Base-by-base conservation (phyloP, 2,888 invertebrate species). In the Argyresthia goedartella region DNA sequence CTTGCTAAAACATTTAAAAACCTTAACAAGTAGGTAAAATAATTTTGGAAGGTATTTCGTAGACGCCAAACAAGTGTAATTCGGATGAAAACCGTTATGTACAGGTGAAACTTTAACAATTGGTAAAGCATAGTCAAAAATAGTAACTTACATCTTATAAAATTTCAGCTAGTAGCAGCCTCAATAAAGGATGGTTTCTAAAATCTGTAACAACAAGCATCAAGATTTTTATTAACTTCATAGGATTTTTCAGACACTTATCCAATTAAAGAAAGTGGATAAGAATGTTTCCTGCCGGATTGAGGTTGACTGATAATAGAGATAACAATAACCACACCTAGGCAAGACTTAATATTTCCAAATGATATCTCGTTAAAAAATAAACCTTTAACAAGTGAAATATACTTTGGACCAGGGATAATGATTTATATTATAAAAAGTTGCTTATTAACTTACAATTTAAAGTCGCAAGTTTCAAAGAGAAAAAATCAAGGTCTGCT, bases 271-370 rank as follows among this genome's bases (percentile, higher is more conserved):
- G 25, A 25, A 6, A 25, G 25, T 25, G 25, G 25, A 25, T 25
- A 6, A 25, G 25, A 25, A 39, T 43, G 82, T 84, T 51, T 71
- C 78, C 73, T 64, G 79, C 76, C 81, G 84, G 87, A 87, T 87
- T 87, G 87, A 82, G 84, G 81, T 69, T 62, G 62, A 71, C 67
- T 66, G 76, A 69, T 73, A 76, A 75, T 74, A 15, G 56, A 61
- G 56, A 36, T 71, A 69, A 69, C 79, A 76, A 73, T 64, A 70
- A 73, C 84, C 86, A 77, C 87, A 87, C 87, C 87, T 79, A 84
- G 84, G 73, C 77, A 70, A 80, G 76, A 65, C 59, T 53, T 76
- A 54, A 48, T 81, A 56, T 82, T 50, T 67, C 82, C 81, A 81
- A 78, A 6, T 39, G 39, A 11, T 39, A 39, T 39, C 69, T 73